Evolutionary conservation across 1,140 invertebrate genomes (phyloP), one percentile per base, ranked within the genome.

Genomic region (Drosophila lini): DNA sequence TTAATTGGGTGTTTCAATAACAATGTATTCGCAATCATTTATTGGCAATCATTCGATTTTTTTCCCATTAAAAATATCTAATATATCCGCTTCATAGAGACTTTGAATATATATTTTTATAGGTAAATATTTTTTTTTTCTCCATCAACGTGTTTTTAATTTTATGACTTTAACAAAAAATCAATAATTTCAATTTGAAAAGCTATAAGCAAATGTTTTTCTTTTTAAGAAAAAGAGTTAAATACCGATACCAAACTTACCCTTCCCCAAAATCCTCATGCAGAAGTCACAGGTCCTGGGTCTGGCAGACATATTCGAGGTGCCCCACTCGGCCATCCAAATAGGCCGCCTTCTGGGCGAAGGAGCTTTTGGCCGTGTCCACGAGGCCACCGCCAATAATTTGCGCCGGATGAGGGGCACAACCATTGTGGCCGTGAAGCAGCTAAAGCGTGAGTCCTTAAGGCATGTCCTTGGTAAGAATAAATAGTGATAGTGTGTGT

Each of bases 331-430:
- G 4, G 73, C 78, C 6, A 77, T 92, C 10, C 77, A 60, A 7
- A 82, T 92, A 41, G 94, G 94, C 0, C 91, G 91, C 1, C 91
- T 96, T 73, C 93, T 97, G 45, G 96, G 96, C 10, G 94, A 94
- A 76, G 96, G 96, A 0, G 96, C 96, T 7, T 97, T 97, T 91
- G 96, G 96, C 0, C 93, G 94, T 40, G 96, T 97, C 0, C 95
- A 94, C 81, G 92, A 94, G 6, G 95, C 95, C 3, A 92, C 93
- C 8, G 93, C 94, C 22, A 92, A 93, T 34, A 92, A 91, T 34
- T 84, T 94, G 78, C 86, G 94, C 0, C 93, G 94, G 3, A 93
- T 93, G 11, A 70, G 91, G 13, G 93, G 94, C 42, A 92, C 92
- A 22, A 93, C 93, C 9, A 93, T 93, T 3, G 95, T 96, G 2